Percentiles rank a stretch among this genome's conserved stretches.
Conservation (phyloP, 2,797 vertebrate genomes). For the Oryzias sinensis region DNA sequence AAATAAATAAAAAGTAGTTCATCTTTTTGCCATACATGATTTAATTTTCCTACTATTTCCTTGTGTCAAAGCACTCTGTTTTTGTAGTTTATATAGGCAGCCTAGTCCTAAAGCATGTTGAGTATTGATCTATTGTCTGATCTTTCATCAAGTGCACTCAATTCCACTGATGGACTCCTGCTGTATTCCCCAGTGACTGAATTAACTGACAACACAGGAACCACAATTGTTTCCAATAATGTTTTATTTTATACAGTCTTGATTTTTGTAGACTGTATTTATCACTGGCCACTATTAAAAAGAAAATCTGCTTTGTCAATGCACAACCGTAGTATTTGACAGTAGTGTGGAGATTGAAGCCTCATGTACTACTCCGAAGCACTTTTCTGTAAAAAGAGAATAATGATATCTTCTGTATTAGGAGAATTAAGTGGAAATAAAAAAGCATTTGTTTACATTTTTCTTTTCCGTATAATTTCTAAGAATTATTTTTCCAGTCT, state of each 20-base stretch:
- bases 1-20: slow-evolving; percentile 29
- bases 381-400: no score
- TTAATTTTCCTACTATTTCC: slow-evolving; percentile 48
- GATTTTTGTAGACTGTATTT: slow-evolving; percentile 2
- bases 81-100: slow-evolving; percentile 70
- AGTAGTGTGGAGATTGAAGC: no score
- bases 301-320: no score
- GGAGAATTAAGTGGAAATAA: no score
- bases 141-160: slow-evolving; percentile 70
- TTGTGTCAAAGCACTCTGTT: slow-evolving; percentile 55
- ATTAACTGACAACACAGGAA: slow-evolving; percentile 18
- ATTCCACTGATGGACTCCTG: slow-evolving; percentile 65
- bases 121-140: slow-evolving; percentile 77
- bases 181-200: slow-evolving; percentile 45
- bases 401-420: no score
- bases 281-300: slow-evolving; percentile 6
- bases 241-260: slow-evolving; percentile 15
- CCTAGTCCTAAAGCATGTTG: slow-evolving; percentile 72
- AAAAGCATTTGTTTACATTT: no score
- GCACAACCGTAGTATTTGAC: no score
- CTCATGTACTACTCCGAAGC: no score
- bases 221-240: slow-evolving; percentile 25
- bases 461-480: no score
- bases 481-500: no score
- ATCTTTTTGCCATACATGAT: slow-evolving; percentile 42